Evolutionary conservation across 2,888 invertebrate species (phyloP).

Genomic region (Candidula unifasciata): DNA sequence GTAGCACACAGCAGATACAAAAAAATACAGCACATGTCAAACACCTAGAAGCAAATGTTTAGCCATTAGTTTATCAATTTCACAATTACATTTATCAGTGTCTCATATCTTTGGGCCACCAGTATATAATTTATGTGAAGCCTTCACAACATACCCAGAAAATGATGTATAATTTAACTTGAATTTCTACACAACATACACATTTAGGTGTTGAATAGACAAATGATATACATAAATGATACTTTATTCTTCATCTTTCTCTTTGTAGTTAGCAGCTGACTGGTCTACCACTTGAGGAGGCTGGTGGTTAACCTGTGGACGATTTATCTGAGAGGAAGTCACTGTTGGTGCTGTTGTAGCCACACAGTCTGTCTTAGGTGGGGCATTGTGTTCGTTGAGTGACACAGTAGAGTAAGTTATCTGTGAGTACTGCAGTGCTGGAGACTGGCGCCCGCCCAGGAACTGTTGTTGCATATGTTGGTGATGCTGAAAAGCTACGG

Average conservation of each 20-base stretch:
- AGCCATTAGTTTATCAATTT: too few species aligned
- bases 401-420: constrained; percentile 26
- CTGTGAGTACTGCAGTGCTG: constrained; percentile 33
- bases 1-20: too few species aligned
- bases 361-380: neutral
- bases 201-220: neutral
- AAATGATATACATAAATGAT: neutral
- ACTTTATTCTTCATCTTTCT: constrained; percentile 25
- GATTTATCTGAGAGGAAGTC: neutral
- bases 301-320: constrained; percentile 14
- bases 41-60: too few species aligned
- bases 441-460: constrained; percentile 31
- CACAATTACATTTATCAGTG: too few species aligned
- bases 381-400: neutral
- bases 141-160: too few species aligned
- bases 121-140: too few species aligned
- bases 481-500: constrained; percentile 22
- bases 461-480: constrained; percentile 40
- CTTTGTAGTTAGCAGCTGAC: constrained; percentile 24
- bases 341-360: neutral
- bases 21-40: too few species aligned
- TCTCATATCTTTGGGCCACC: too few species aligned
- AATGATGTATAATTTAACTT: too few species aligned
- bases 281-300: neutral
- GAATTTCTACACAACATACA: too few species aligned